phyloP scores from a whole-genome alignment of 2,888 invertebrate genomes.

The Noctuana brunneofusca region DNA sequence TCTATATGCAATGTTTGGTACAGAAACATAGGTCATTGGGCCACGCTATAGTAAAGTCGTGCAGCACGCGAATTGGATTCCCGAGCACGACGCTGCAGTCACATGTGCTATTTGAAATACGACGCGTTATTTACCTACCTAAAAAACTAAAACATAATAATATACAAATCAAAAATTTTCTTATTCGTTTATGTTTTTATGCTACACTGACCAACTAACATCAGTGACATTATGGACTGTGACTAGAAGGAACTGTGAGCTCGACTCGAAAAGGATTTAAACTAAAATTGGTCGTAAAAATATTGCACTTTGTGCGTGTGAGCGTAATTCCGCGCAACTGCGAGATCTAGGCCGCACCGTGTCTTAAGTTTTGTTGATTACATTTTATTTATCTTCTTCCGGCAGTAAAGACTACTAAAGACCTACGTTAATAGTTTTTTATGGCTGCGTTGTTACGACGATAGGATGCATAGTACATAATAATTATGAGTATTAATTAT shows the following conservation, averaged over 20 bases:
- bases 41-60: background rate
- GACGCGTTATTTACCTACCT: background rate
- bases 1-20: background rate
- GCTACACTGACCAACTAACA: too few species aligned
- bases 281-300: background rate
- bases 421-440: conserved; percentile 1
- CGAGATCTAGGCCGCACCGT: background rate
- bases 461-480: too few species aligned
- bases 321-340: background rate
- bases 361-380: background rate
- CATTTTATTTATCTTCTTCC: background rate
- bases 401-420: background rate
- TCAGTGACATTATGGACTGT: too few species aligned
- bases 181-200: too few species aligned
- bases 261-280: background rate
- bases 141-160: too few species aligned
- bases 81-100: background rate
- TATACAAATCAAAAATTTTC: too few species aligned
- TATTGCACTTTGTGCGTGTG: background rate
- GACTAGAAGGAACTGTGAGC: too few species aligned
- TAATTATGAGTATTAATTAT: background rate
- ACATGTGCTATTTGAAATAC: background rate
- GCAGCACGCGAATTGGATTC: conserved; percentile 2
- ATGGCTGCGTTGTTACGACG: background rate
- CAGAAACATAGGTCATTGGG: conserved; percentile 1